Evolutionary conservation across 1,140 invertebrate species (phyloP), one percentile per base, ranked within the genome.

Genomic region (Hycleus cichorii): DNA sequence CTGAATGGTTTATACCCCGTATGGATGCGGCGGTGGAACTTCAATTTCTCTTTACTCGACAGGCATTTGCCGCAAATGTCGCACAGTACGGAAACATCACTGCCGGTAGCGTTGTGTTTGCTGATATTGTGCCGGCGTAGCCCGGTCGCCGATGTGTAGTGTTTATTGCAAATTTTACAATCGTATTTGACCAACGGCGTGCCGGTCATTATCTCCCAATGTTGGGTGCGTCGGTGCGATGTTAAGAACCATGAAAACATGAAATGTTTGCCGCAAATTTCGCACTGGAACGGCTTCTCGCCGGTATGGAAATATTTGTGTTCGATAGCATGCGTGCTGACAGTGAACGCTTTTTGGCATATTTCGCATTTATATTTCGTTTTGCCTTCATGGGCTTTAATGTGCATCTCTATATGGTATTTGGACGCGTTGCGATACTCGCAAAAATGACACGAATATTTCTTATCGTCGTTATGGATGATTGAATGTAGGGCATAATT

Each of bases 41-140:
- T 87, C 47, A 89, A 74, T 57, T 86, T 84, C 51, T 87, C 84
- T 3, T 81, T 78, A 42, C 79, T 83, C 18, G 83, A 82, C 42
- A 95, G 82, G 51, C 86, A 82, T 75, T 94, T 92, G 10, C 83
- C 83, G 72, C 90, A 91, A 32, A 89, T 82, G 64, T 85, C 82
- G 72, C 86, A 88, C 0, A 83, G 58, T 3, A 80, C 80, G 32
- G 66, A 69, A 2, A 56, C 49, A 24, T 69, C 63, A 10, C 55
- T 58, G 1, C 67, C 69, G 39, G 52, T 26, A 4, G 62, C 57
- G 26, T 66, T 68, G 47, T 73, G 72, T 26, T 70, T 66, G 39
- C 65, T 69, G 26, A 65, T 49, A 40, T 71, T 70, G 49, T 73
- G 72, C 4, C 72, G 47, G 46, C 68, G 61, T 9, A 73, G 47